Evolutionary conservation across 2,888 invertebrate genomes (phyloP), one percentile per base, ranked within the genome.

Genomic region (Hemicrepidius hirtus): DNA sequence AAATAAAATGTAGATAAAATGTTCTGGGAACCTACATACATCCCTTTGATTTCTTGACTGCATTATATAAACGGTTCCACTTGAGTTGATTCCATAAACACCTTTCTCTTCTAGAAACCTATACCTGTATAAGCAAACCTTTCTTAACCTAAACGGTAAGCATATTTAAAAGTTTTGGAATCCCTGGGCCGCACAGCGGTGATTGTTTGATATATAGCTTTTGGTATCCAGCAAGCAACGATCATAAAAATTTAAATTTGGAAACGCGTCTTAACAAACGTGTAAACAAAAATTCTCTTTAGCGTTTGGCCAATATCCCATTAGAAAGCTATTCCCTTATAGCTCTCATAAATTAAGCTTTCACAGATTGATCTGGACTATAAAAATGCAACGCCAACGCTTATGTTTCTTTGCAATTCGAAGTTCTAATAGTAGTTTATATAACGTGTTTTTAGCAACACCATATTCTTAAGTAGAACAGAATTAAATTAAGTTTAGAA

Each of bases 121-220:
- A n/a, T n/a, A n/a, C n/a, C n/a, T n/a, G n/a, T n/a, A n/a, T n/a
- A n/a, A n/a, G n/a, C n/a, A n/a, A n/a, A n/a, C n/a, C n/a, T n/a
- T n/a, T n/a, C n/a, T n/a, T n/a, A n/a, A n/a, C n/a, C n/a, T n/a
- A 24, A 24, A 24, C 5, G 24, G 24, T 24, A 24, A 32, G 9
- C 32, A 9, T 9, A 9, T 32, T 32, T 32, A 46, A 60, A 60
- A 44, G 3, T 44, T 16, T 68, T 62, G 12, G 68, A 32, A 68
- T 41, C 76, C 13, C 78, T 76, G 77, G 37, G 24, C 20, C 21
- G 12, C 75, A 46, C 74, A 78, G 79, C 79, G 79, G 80, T 79
- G 80, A 80, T 79, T 80, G 69, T 75, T 80, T 80, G 80, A 80
- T 79, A 80, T 80, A 80, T 80, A 65, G 75, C 75, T 76, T 70